Evolutionary conservation across 2,113 vertebrate genomes (phyloP).

Genomic region (Xenopus tropicalis): DNA sequence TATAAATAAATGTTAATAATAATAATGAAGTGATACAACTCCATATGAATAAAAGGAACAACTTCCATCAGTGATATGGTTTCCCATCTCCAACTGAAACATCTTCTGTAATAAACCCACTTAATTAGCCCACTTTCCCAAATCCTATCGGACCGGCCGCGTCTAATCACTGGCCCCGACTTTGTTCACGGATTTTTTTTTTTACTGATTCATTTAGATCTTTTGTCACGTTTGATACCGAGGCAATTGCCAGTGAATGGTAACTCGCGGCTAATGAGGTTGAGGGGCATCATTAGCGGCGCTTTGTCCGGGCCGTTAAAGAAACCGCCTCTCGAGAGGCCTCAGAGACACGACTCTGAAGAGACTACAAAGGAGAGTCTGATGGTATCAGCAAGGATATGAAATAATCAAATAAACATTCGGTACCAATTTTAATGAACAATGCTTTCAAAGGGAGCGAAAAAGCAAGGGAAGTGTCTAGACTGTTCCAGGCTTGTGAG

Average conservation of each 20-base stretch:
- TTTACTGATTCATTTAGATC: conserved; percentile 19
- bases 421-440: conserved; percentile 17
- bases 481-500: not conserved
- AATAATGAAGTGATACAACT: too few relatives aligned
- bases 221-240: conserved; percentile 26
- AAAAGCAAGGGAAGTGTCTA: not conserved
- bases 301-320: conserved; percentile 16
- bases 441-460: conserved; percentile 16
- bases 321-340: not conserved
- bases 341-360: not conserved
- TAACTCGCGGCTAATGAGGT: conserved; percentile 35
- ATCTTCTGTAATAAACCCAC: conserved; percentile 18
- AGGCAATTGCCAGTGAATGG: conserved; percentile 28
- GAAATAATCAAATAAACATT: not conserved
- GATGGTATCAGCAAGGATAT: not conserved
- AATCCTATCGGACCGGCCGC: conserved; percentile 23
- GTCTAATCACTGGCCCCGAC: conserved; percentile 31
- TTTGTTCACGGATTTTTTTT: conserved; percentile 1
- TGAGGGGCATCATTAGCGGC: conserved; percentile 13
- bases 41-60: too few relatives aligned
- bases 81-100: too few relatives aligned
- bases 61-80: too few relatives aligned
- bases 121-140: conserved; percentile 31
- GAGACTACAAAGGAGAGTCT: not conserved
- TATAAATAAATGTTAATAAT: too few relatives aligned